Conservation (phyloP, 2,797 vertebrate genomes). For the Sebastes steindachneri region DNA sequence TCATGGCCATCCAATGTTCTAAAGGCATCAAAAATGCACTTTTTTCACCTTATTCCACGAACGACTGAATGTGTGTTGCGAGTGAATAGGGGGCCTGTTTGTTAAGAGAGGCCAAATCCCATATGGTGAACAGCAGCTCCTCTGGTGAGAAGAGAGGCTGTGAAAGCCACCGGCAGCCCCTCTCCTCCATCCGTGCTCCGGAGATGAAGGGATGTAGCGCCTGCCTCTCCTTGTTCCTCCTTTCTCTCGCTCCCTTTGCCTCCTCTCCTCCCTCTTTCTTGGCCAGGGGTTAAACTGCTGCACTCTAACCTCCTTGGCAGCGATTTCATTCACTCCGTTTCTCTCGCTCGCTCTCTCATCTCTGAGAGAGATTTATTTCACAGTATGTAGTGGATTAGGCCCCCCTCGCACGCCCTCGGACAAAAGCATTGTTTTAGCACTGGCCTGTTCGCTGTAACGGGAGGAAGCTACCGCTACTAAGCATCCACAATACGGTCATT, state of each 20-base stretch:
- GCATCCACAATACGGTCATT: conserved; percentile 90
- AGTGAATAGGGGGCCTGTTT: conserved; percentile 82
- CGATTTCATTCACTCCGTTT: conserved; percentile 80
- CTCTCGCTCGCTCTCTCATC: conserved; percentile 79
- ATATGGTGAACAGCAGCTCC: conserved; percentile 83
- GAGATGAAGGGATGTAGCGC: conserved; percentile 80
- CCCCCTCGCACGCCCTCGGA: conserved; percentile 85
- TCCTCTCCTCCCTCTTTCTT: conserved; percentile 82
- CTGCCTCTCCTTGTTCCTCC: conserved; percentile 85
- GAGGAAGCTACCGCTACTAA: conserved; percentile 93
- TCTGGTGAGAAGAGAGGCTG: conserved; percentile 79
- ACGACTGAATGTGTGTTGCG: conserved; percentile 73
- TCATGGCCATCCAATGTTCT: conserved; percentile 79
- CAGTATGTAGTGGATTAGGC: conserved; percentile 92
- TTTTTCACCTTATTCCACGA: conserved; percentile 76
- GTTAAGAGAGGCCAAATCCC: conserved; percentile 83
- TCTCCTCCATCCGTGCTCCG: conserved; percentile 70
- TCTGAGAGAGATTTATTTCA: conserved; percentile 85
- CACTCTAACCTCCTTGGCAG: conserved; percentile 92
- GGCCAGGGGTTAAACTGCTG: conserved; percentile 98
- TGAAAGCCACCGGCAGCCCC: conserved; percentile 81
- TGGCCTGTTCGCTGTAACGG: conserved; percentile 84
- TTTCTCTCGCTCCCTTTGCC: conserved; percentile 83
- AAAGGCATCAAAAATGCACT: conserved; percentile 78
- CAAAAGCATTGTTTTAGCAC: conserved; percentile 93